These are phyloP conservation scores for Peromyscus aztecus DNA, from an alignment of 2,797 vertebrate species.

Conservation along the genomic window DNA sequence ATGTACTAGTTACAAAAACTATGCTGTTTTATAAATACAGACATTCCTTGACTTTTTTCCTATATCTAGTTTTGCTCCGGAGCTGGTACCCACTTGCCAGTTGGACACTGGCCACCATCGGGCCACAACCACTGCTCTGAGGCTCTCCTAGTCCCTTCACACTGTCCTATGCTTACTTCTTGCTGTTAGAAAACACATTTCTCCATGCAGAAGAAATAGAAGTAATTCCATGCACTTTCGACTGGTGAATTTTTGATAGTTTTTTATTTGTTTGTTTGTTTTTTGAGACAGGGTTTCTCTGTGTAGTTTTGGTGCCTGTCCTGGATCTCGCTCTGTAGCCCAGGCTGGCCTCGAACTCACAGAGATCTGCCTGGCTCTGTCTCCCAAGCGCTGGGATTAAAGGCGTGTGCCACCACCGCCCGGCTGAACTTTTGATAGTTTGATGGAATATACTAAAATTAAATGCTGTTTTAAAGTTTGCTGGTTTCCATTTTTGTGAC, in stretches of 20 bases:
- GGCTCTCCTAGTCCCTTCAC: background rate
- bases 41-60: background rate
- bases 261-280: background rate
- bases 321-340: no score
- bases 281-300: no score
- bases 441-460: constrained; percentile 46
- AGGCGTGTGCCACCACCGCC: no score
- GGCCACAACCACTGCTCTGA: background rate
- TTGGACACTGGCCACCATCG: background rate
- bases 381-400: no score
- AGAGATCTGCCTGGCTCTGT: no score
- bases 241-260: constrained; percentile 27
- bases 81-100: background rate
- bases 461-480: constrained; percentile 30
- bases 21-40: constrained; percentile 50
- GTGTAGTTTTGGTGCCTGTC: no score
- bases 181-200: constrained; percentile 27
- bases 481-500: constrained; percentile 47
- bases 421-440: background rate
- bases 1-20: background rate
- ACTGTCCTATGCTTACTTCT: background rate
- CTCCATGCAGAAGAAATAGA: background rate
- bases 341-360: no score
- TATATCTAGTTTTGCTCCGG: background rate
- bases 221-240: background rate